Conservation (phyloP, 2,888 invertebrate genomes). For the Diabrotica balteata region DNA sequence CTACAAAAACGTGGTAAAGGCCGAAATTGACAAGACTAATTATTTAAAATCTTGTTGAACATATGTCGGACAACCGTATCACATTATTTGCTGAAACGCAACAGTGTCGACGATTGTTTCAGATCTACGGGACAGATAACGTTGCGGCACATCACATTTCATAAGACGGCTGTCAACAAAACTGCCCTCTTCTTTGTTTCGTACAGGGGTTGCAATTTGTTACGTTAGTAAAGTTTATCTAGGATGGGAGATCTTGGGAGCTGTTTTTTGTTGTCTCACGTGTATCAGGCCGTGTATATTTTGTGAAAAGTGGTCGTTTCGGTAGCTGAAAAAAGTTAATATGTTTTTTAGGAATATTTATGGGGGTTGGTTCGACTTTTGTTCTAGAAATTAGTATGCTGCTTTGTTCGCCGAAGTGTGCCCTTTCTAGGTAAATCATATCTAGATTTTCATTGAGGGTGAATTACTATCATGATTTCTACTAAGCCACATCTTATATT, state of each 20-base stretch:
- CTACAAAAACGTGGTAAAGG: background rate
- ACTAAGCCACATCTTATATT: too few species aligned
- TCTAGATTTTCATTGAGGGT: too few species aligned
- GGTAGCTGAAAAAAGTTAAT: too few species aligned
- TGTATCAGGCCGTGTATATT: conserved; percentile 11
- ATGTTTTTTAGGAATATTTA: too few species aligned
- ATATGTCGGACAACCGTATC: conserved; percentile 35
- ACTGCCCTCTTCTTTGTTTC: conserved; percentile 37
- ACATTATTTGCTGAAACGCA: conserved; percentile 35
- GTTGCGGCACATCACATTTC: background rate
- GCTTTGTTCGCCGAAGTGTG: too few species aligned
- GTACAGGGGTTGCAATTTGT: conserved; percentile 46
- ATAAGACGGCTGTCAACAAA: conserved; percentile 13
- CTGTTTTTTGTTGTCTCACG: conserved; percentile 24
- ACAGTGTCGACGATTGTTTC: conserved; percentile 27
- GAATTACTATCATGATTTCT: too few species aligned
- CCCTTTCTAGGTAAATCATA: too few species aligned
- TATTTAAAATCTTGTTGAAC: conserved; percentile 44
- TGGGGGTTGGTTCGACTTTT: too few species aligned
- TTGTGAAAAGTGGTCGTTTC: too few species aligned
- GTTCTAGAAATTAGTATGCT: too few species aligned
- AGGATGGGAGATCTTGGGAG: conserved; percentile 25
- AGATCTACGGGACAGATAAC: conserved; percentile 34
- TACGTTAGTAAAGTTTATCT: conserved; percentile 33
- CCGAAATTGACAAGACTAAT: conserved; percentile 35